A percentile compares a stretch with the other conserved stretches of the same genome.
phyloP scores from a whole-genome alignment of 2,113 vertebrate genomes.

The Myodes glareolus region DNA sequence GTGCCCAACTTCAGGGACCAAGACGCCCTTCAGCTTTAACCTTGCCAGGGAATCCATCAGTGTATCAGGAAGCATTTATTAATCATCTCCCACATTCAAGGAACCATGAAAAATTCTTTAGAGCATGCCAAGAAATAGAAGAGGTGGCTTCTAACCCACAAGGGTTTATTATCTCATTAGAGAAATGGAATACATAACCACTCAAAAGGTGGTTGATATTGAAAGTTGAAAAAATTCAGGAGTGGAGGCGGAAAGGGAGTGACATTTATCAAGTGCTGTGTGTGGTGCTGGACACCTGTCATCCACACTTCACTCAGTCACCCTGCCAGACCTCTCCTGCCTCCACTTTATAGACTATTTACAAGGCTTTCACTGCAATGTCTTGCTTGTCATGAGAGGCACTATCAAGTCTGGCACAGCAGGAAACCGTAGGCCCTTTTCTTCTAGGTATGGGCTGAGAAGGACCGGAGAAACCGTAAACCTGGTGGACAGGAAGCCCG shows the following conservation, averaged over 20 bases:
- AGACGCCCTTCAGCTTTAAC: conserved; percentile 56
- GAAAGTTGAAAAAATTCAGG: conserved; percentile 47
- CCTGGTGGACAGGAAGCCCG: not conserved
- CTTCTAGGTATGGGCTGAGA: not conserved
- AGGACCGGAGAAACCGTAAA: not conserved
- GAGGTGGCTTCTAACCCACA: conserved; percentile 41
- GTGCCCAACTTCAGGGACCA: conserved; percentile 24
- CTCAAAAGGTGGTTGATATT: conserved; percentile 46
- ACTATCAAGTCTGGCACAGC: not conserved
- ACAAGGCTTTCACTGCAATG: not conserved
- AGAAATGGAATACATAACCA: not conserved
- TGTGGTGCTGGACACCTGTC: not conserved
- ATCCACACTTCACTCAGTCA: not conserved
- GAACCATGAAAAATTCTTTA: conserved; percentile 19
- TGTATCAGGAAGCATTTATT: conserved; percentile 56
- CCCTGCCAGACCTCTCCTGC: conserved; percentile 31
- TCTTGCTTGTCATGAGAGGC: not conserved
- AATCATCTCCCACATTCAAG: conserved; percentile 48
- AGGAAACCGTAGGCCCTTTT: not conserved
- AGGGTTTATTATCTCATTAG: conserved; percentile 20
- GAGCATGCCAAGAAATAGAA: conserved; percentile 53
- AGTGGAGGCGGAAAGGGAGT: not conserved
- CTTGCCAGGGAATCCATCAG: conserved; percentile 54
- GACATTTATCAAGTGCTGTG: conserved; percentile 42
- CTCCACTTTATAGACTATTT: conserved; percentile 24